phyloP scores from a whole-genome alignment of 2,888 invertebrate species.

The Platerodrilus igneus region DNA sequence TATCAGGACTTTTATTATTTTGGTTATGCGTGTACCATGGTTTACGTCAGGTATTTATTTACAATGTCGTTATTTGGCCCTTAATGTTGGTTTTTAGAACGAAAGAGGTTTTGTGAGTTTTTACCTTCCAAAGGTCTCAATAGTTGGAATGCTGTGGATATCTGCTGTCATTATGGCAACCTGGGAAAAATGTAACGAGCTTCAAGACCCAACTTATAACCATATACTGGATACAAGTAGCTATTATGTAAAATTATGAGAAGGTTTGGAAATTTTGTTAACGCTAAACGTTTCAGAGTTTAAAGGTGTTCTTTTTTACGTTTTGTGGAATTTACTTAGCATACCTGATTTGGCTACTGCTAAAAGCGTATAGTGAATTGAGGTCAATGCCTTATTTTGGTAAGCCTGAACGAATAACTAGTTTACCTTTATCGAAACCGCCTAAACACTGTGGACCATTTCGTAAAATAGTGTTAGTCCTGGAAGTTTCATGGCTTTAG shows the following conservation, averaged over 20 bases:
- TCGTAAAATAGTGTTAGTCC: too few species aligned
- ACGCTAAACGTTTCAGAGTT: slow-evolving; percentile 56
- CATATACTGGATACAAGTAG: slow-evolving; percentile 79
- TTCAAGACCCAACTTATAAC: slow-evolving; percentile 88
- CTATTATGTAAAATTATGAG: slow-evolving; percentile 64
- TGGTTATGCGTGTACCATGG: slow-evolving; percentile 97
- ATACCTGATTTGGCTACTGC: slow-evolving; percentile 76
- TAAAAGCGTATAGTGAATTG: slow-evolving; percentile 90
- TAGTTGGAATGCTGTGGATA: slow-evolving; percentile 83
- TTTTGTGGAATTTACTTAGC: slow-evolving; percentile 79
- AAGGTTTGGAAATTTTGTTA: slow-evolving; percentile 5
- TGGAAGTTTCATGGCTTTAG: too few species aligned
- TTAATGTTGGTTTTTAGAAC: slow-evolving; percentile 59
- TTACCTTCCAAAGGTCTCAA: slow-evolving; percentile 83
- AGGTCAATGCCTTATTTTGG: slow-evolving; percentile 97
- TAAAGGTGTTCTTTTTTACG: slow-evolving; percentile 87
- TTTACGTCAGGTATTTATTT: slow-evolving; percentile 83
- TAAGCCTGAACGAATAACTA: too few species aligned
- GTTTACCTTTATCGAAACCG: too few species aligned
- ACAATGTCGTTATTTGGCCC: slow-evolving; percentile 1
- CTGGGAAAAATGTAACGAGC: slow-evolving; percentile 86
- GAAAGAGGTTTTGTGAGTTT: slow-evolving; percentile 81
- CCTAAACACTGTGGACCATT: too few species aligned
- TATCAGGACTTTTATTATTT: slow-evolving; percentile 81
- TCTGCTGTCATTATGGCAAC: slow-evolving; percentile 80